phyloP scores from a whole-genome alignment of 1,140 invertebrate species.

The Tenebrio molitor region DNA sequence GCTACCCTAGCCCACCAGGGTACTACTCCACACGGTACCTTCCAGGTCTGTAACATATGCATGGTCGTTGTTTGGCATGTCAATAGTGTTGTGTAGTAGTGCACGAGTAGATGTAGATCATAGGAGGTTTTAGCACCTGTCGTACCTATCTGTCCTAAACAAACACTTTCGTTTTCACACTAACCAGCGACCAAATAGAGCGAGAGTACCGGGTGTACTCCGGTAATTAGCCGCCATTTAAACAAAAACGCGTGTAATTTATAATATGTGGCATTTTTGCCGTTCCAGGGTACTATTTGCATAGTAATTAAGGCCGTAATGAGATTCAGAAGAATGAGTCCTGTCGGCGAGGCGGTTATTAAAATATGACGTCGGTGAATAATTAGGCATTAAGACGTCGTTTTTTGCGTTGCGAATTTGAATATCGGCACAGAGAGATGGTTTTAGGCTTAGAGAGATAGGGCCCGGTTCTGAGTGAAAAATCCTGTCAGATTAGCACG shows the following conservation, averaged over 20 bases:
- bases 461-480: not conserved
- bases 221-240: conserved; percentile 21
- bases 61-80: conserved; percentile 52
- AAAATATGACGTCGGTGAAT: conserved; percentile 4
- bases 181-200: not conserved
- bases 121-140: conserved; percentile 22
- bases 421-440: not conserved
- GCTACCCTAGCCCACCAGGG: conserved; percentile 67
- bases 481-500: conserved; percentile 32
- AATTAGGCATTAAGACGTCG: not conserved
- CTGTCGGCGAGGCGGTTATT: not conserved
- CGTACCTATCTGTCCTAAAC: not conserved
- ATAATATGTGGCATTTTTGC: conserved; percentile 10
- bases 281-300: conserved; percentile 7
- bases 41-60: conserved; percentile 61
- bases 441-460: not conserved
- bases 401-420: not conserved
- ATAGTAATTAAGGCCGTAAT: conserved; percentile 33
- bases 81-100: conserved; percentile 24
- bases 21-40: conserved; percentile 62
- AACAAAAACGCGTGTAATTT: conserved; percentile 34
- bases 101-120: conserved; percentile 34
- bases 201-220: not conserved
- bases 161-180: conserved; percentile 36
- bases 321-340: conserved; percentile 32